These are phyloP conservation scores for Callipepla squamata DNA, from an alignment of 2,113 vertebrate species.

Conservation along the genomic window DNA sequence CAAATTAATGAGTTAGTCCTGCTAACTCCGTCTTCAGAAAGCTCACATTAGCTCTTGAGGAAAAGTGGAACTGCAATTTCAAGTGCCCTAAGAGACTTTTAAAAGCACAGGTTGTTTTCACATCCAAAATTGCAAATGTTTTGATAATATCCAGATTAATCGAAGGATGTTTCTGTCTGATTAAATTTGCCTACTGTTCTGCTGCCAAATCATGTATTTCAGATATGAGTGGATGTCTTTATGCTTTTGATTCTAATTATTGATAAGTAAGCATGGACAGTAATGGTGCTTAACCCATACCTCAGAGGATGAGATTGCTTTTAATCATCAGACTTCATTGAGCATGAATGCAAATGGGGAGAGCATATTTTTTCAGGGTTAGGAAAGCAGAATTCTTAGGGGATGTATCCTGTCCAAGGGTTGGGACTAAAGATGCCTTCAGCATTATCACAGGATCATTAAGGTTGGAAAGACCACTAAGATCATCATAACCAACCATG, in stretches of 20 bases:
- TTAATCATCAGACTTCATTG: background rate
- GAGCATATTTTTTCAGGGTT: background rate
- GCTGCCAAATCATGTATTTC: background rate
- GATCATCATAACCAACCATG: no score
- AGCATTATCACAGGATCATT: no score
- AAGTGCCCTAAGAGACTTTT: background rate
- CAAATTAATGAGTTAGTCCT: background rate
- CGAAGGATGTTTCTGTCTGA: slow-evolving; percentile 5
- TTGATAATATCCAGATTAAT: slow-evolving; percentile 19
- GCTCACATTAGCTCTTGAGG: background rate
- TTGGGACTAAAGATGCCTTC: background rate
- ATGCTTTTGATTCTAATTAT: slow-evolving; percentile 6
- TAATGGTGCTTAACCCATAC: background rate
- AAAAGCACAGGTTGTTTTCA: background rate
- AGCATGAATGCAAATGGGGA: background rate
- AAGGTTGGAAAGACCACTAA: no score
- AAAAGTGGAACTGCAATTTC: background rate
- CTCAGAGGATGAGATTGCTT: background rate
- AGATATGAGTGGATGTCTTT: background rate
- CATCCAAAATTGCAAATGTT: background rate
- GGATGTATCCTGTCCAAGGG: background rate
- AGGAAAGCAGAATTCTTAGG: background rate
- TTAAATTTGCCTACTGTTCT: background rate
- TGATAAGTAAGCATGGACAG: background rate
- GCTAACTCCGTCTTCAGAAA: background rate